Conservation (phyloP, 2,113 vertebrate species). For the Vanacampus margaritifer region DNA sequence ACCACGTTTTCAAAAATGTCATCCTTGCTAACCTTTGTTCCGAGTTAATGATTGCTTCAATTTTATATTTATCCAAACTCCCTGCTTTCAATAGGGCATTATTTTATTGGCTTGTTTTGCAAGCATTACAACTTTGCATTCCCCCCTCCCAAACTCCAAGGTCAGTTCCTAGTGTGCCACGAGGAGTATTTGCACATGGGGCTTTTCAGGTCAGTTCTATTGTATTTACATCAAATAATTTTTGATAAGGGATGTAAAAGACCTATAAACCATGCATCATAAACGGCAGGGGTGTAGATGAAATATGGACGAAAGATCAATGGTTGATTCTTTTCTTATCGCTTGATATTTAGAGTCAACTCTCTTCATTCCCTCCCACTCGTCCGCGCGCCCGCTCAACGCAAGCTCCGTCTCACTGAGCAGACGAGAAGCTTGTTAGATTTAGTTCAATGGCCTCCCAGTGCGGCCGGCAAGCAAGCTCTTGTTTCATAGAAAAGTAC, state of each 20-base stretch:
- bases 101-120: conserved; percentile 80
- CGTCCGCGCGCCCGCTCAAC: neutral
- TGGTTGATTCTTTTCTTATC: conserved; percentile 63
- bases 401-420: neutral
- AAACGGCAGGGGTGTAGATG: conserved; percentile 75
- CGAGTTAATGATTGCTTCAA: conserved; percentile 68
- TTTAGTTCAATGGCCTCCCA: conserved; percentile 65
- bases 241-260: conserved; percentile 91
- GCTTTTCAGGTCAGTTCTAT: conserved; percentile 83
- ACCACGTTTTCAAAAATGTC: conserved; percentile 48
- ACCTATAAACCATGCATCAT: conserved; percentile 75
- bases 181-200: conserved; percentile 82
- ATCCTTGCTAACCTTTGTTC: conserved; percentile 66
- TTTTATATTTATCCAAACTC: conserved; percentile 75
- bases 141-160: conserved; percentile 76
- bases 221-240: conserved; percentile 92
- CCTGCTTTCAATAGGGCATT: conserved; percentile 68
- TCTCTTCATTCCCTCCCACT: conserved; percentile 20
- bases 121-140: conserved; percentile 74
- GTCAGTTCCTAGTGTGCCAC: conserved; percentile 79
- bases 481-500: conserved; percentile 74
- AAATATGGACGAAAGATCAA: conserved; percentile 81
- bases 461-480: conserved; percentile 62
- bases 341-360: conserved; percentile 65
- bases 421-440: conserved; percentile 52